Evolutionary conservation across 2,888 invertebrate genomes (phyloP).

Genomic region (Ctena decussata): DNA sequence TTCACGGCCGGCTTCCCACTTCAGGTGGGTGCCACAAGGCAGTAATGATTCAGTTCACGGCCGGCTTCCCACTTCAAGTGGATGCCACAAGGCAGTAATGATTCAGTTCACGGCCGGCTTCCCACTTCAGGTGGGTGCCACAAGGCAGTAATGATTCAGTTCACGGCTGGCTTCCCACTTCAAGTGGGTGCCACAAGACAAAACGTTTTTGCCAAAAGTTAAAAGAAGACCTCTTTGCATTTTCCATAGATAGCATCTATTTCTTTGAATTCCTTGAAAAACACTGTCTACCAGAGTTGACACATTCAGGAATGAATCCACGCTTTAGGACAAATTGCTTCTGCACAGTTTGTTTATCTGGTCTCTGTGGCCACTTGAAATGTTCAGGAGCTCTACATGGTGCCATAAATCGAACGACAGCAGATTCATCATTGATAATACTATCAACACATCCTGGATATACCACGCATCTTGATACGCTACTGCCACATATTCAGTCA

Average conservation of each 20-base stretch:
- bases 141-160: background rate
- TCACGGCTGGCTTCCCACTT: background rate
- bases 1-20: too few relatives aligned
- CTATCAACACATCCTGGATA: conserved; percentile 20
- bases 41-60: too few relatives aligned
- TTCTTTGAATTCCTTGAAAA: conserved; percentile 7
- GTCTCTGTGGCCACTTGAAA: conserved; percentile 27
- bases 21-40: too few relatives aligned
- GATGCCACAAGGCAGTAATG: too few relatives aligned
- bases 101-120: too few relatives aligned
- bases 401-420: conserved; percentile 21
- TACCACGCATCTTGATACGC: conserved; percentile 29
- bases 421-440: background rate
- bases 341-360: conserved; percentile 22
- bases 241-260: background rate
- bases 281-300: conserved; percentile 24
- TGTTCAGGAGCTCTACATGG: conserved; percentile 2
- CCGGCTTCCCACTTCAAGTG: too few relatives aligned
- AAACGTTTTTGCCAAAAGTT: background rate
- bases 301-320: conserved; percentile 21
- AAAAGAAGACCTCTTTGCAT: background rate
- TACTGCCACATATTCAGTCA: conserved; percentile 1
- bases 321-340: conserved; percentile 13
- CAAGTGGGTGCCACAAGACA: background rate
- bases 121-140: too few relatives aligned